Evolutionary conservation across 2,888 invertebrate genomes (phyloP), one percentile per base, ranked within the genome.

Genomic region (Polia nebulosa): DNA sequence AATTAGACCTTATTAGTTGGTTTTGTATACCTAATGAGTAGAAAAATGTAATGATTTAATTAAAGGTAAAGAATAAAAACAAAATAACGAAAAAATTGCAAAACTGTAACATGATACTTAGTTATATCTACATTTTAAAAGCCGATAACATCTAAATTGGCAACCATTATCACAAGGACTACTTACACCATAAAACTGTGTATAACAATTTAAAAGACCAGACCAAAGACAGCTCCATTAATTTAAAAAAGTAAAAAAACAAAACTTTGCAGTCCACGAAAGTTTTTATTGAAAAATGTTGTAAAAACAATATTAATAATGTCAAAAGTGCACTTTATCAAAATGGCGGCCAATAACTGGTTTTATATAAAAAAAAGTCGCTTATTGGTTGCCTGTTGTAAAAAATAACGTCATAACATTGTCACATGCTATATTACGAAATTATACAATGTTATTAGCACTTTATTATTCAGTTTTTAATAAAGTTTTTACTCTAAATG

Each of bases 391-490:
- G 55, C 22, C 3, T 9, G 44, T 9, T 27, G 13, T 36, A 74
- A 69, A 75, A 76, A 66, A 51, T 41, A 9, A 60, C n/a, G 47
- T 76, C 66, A 62, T 56, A 59, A 76, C 58, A 66, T 55, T 57
- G 49, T 60, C 58, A 76, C 72, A 72, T 45, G 53, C 36, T 65
- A 61, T 61, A 76, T 72, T 39, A 51, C 61, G 45, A 25, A 72
- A 76, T 76, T 76, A 76, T 76, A 61, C 66, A 51, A 45, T 25
- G 53, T 39, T 76, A 76, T 76, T 72, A 72, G 76, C 72, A 76
- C 72, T 72, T 59, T 72, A 72, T 76, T 72, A 76, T 76, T 59
- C 58, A 51, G 66, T 76, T 62, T 75, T 76, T 61, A 75, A 74
- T 69, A 55, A 63, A 55, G 22, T 59, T 63, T 51, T 56, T 15